Conservation (phyloP, 2,797 vertebrate genomes). For the Chlorospingus semifuscus region DNA sequence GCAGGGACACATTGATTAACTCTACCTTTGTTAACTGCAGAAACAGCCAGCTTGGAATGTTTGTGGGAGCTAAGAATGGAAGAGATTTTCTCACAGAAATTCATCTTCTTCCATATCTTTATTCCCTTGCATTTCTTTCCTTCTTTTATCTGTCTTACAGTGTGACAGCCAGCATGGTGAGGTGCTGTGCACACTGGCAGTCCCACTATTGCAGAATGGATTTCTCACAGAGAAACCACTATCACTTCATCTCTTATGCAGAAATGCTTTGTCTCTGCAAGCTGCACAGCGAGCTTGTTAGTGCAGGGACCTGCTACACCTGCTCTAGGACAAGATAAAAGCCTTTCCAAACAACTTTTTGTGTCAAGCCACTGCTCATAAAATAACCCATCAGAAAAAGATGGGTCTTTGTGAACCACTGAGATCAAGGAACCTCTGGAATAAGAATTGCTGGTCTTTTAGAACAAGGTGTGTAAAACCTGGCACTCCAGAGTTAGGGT, state of each 20-base stretch:
- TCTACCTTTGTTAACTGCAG: not conserved
- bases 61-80: not conserved
- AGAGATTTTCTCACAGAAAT: constrained; percentile 19
- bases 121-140: not conserved
- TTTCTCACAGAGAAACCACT: not conserved
- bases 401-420: not conserved
- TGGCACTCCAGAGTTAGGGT: not conserved
- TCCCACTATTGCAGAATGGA: not conserved
- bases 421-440: not conserved
- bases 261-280: constrained; percentile 26
- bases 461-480: not conserved
- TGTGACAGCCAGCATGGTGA: not conserved
- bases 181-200: not conserved
- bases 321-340: constrained; percentile 3
- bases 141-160: constrained; percentile 46
- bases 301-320: not conserved
- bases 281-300: not conserved
- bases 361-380: not conserved
- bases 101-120: not conserved
- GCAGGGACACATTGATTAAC: constrained; percentile 8
- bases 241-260: constrained; percentile 32
- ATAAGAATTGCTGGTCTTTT: not conserved
- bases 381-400: not conserved
- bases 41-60: not conserved
- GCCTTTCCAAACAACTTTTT: not conserved